Evolutionary conservation across 2,888 invertebrate genomes (phyloP).

Genomic region (Poecilus cupreus): DNA sequence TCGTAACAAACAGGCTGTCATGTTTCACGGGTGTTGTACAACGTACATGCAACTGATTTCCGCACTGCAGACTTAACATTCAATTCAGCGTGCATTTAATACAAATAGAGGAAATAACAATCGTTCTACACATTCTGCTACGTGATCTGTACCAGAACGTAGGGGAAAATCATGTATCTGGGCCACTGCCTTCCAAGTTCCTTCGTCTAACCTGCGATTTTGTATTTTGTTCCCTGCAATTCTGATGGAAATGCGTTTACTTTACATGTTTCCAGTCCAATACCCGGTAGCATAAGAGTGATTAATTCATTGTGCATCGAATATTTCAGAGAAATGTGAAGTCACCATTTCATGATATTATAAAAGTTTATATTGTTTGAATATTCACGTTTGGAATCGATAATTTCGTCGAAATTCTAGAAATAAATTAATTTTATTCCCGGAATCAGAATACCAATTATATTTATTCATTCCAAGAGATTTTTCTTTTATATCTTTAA

Average conservation of each 20-base stretch:
- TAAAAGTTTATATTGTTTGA: not conserved
- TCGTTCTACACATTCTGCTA: not conserved
- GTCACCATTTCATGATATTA: not conserved
- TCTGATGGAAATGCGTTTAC: no score
- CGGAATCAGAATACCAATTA: not conserved
- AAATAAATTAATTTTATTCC: not conserved
- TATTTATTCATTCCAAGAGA: not conserved
- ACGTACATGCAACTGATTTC: slow-evolving; percentile 41
- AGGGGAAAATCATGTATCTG: slow-evolving; percentile 1
- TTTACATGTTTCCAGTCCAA: no score
- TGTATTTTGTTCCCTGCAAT: no score
- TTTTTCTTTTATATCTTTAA: no score
- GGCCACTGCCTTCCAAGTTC: not conserved
- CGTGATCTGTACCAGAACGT: not conserved
- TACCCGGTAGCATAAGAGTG: no score
- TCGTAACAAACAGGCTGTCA: slow-evolving; percentile 35
- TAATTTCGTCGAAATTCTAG: not conserved
- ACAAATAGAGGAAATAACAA: slow-evolving; percentile 25
- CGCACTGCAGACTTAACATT: slow-evolving; percentile 33
- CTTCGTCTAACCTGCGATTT: no score
- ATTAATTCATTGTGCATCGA: not conserved
- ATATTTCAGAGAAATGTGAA: not conserved
- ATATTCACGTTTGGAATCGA: not conserved
- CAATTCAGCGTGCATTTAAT: slow-evolving; percentile 19
- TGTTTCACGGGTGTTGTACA: slow-evolving; percentile 15